Evolutionary conservation across 2,888 invertebrate species (phyloP).

Genomic region (Lasioglossum calceatum): DNA sequence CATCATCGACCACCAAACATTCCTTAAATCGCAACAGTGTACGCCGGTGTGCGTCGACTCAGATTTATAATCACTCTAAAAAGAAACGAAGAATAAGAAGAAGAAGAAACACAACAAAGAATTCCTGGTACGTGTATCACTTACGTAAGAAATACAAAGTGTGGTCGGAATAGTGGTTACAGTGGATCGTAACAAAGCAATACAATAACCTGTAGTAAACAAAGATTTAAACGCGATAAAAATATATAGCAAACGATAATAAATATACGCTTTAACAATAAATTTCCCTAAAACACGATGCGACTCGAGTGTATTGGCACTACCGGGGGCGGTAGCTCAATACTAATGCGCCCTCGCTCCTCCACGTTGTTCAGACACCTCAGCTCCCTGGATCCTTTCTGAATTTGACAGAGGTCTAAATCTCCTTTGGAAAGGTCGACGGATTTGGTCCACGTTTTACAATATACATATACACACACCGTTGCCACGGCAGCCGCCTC

Average conservation of each 20-base stretch:
- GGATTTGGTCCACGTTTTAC: conserved; percentile 62
- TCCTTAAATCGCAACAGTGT: conserved; percentile 48
- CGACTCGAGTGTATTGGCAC: conserved; percentile 13
- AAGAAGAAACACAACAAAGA: conserved; percentile 33
- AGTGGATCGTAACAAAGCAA: conserved; percentile 45
- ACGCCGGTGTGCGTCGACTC: conserved; percentile 29
- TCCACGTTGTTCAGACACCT: conserved; percentile 4
- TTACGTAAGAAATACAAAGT: conserved; percentile 27
- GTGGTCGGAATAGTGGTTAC: conserved; percentile 40
- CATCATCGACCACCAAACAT: conserved; percentile 50
- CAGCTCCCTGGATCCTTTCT: conserved; percentile 3
- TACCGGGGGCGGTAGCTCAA: neutral
- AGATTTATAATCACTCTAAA: conserved; percentile 47
- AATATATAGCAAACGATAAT: conserved; percentile 32
- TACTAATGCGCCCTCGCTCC: neutral
- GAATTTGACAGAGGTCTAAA: conserved; percentile 56
- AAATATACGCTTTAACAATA: conserved; percentile 21
- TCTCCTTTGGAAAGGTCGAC: conserved; percentile 37
- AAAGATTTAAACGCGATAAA: conserved; percentile 35
- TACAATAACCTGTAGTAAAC: conserved; percentile 30
- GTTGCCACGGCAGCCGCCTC: conserved; percentile 14
- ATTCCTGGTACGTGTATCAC: conserved; percentile 14
- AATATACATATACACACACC: conserved; percentile 20
- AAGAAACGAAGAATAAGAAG: conserved; percentile 9
- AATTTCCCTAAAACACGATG: conserved; percentile 41